phyloP scores from a whole-genome alignment of 2,888 invertebrate genomes.

The Acrocyrtus sp. region DNA sequence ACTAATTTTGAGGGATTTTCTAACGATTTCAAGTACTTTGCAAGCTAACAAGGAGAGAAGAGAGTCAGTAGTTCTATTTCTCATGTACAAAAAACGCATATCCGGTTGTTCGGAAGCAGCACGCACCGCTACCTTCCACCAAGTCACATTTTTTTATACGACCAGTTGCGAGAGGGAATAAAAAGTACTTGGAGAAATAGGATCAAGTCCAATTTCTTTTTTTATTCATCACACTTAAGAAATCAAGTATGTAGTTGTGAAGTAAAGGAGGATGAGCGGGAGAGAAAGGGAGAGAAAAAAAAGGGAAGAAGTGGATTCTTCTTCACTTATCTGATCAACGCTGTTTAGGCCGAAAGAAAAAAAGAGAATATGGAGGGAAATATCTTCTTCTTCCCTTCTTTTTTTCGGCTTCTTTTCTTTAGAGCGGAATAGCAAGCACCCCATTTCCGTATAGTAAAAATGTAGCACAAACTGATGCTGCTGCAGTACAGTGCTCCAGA shows the following conservation, averaged over 20 bases:
- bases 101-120: conserved; percentile 38
- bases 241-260: conserved; percentile 41
- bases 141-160: too few species aligned
- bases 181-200: conserved; percentile 35
- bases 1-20: conserved; percentile 50
- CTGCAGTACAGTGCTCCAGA: too few species aligned
- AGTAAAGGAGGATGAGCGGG: too few species aligned
- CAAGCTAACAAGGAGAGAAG: conserved; percentile 37
- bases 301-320: conserved; percentile 28
- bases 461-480: too few species aligned
- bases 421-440: too few species aligned
- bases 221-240: conserved; percentile 62
- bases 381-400: too few species aligned
- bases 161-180: too few species aligned
- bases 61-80: not conserved
- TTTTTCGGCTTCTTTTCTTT: too few species aligned
- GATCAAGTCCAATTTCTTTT: conserved; percentile 59
- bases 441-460: too few species aligned
- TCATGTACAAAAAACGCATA: conserved; percentile 33
- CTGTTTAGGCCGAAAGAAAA: too few species aligned
- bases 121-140: not conserved
- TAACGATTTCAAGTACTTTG: conserved; percentile 47
- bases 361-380: too few species aligned
- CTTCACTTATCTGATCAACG: too few species aligned
- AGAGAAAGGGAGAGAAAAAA: conserved; percentile 13